phyloP scores from a whole-genome alignment of 2,888 invertebrate genomes.

The Eupithecia pulchellata region DNA sequence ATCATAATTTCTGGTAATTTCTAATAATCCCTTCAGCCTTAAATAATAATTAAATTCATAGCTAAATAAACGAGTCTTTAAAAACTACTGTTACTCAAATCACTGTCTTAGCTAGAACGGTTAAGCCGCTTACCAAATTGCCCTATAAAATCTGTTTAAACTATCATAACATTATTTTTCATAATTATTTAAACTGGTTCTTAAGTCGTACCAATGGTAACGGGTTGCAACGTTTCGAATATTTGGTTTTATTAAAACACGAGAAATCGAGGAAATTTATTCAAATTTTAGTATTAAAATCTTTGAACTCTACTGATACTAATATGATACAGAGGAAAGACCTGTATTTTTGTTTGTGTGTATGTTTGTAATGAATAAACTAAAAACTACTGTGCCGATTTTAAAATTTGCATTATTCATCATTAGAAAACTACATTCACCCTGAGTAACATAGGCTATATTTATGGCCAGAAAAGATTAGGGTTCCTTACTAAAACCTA shows the following conservation, averaged over 20 bases:
- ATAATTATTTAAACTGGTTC: conserved; percentile 54
- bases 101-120: conserved; percentile 8
- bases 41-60: neutral
- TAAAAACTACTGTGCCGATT: no score
- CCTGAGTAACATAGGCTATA: no score
- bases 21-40: neutral
- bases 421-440: no score
- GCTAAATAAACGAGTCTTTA: conserved; percentile 6
- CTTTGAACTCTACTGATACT: neutral
- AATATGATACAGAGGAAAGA: no score
- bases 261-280: conserved; percentile 42
- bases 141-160: conserved; percentile 35
- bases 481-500: no score
- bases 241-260: conserved; percentile 41
- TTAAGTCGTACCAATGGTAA: conserved; percentile 48
- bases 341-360: no score
- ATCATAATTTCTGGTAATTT: neutral
- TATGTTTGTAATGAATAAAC: no score
- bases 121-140: conserved; percentile 32
- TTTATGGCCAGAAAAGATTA: no score
- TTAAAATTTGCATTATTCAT: no score
- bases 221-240: conserved; percentile 56
- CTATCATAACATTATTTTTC: conserved; percentile 42
- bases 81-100: conserved; percentile 22
- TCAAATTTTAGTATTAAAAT: conserved; percentile 8